A percentile compares a stretch with the other conserved stretches of the same genome.
These are phyloP conservation scores for Aphaenogaster rudis DNA, from an alignment of 1,140 invertebrate genomes.

Conservation along the genomic window DNA sequence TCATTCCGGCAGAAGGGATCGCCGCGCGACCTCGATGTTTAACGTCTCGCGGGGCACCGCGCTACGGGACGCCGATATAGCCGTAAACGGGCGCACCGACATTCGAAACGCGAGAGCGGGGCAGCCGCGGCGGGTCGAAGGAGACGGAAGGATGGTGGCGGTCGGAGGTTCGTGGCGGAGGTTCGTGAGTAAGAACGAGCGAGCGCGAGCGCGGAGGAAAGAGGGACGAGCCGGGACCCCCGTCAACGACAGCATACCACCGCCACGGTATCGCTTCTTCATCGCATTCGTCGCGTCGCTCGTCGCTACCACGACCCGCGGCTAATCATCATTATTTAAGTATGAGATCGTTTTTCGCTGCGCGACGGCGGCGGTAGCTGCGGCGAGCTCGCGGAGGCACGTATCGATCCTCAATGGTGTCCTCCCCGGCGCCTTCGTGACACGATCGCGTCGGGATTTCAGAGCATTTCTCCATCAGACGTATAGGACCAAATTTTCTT, in stretches of 20 bases:
- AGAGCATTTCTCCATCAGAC: not conserved
- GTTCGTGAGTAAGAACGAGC: slow-evolving; percentile 22
- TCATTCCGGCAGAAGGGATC: slow-evolving; percentile 7
- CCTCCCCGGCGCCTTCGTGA: not conserved
- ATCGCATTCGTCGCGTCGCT: slow-evolving; percentile 81
- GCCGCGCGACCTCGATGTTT: slow-evolving; percentile 30
- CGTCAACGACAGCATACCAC: slow-evolving; percentile 79
- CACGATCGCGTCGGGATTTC: slow-evolving; percentile 23
- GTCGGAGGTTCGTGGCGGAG: not conserved
- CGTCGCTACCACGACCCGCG: slow-evolving; percentile 73
- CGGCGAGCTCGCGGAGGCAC: slow-evolving; percentile 46
- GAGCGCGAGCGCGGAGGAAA: slow-evolving; percentile 24
- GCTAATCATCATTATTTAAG: slow-evolving; percentile 84
- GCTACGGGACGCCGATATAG: slow-evolving; percentile 64
- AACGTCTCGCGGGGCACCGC: slow-evolving; percentile 42
- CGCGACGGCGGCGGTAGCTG: slow-evolving; percentile 27
- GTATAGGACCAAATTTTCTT: not conserved
- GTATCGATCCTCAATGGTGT: slow-evolving; percentile 26
- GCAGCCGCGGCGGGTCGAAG: not conserved
- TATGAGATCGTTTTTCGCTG: slow-evolving; percentile 77
- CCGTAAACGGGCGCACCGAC: slow-evolving; percentile 39
- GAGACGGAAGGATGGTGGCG: not conserved
- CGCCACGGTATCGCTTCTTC: slow-evolving; percentile 80
- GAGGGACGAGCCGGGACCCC: slow-evolving; percentile 69
- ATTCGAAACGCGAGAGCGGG: slow-evolving; percentile 45